Evolutionary conservation across 2,888 invertebrate genomes (phyloP), one percentile per base, ranked within the genome.

Genomic region (Pristionchus fissidentatus): DNA sequence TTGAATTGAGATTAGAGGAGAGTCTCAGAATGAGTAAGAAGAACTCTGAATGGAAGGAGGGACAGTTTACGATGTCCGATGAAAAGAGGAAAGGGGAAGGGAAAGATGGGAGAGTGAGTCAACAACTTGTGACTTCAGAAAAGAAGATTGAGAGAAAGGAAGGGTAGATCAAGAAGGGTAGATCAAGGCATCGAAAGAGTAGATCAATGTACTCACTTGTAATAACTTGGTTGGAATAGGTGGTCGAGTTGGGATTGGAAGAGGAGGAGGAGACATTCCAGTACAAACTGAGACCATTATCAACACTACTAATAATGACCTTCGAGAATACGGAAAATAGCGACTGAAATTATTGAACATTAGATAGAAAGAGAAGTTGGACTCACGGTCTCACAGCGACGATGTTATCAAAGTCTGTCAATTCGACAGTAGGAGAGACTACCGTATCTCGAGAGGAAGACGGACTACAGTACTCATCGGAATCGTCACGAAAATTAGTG

Each of bases 171-270:
- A 26, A 19, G 41, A 43, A 41, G 22, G 38, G 10, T 15, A n/a
- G n/a, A 43, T 43, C 22, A 41, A 73, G n/a, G 5, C n/a, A 73
- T 41, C n/a, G 19, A 41, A 8, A n/a, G n/a, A 41, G 13, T 73
- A 41, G 0, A 49, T 49, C 19, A 49, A 49, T 60, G 26, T 26
- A 60, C 52, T 13, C 4, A 77, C 77, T 38, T 77, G 49, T 19
- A 77, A 32, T 15, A 77, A 52, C 29, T 46, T 77, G 35, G n/a
- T 35, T 46, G 77, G 77, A 77, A 77, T 77, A 4, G 77, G 77
- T 15, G 77, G 77, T 22, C 77, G 77, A 77, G 77, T 77, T 49
- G 77, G 77, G 8, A 49, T 29, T 29, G 77, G 77, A 77, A 77
- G 77, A 77, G 77, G 22, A 49, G 77, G 77, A 35, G 77, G 77